Evolutionary conservation across 2,888 invertebrate genomes (phyloP), one percentile per base, ranked within the genome.

Genomic region (Lymantria dispar): DNA sequence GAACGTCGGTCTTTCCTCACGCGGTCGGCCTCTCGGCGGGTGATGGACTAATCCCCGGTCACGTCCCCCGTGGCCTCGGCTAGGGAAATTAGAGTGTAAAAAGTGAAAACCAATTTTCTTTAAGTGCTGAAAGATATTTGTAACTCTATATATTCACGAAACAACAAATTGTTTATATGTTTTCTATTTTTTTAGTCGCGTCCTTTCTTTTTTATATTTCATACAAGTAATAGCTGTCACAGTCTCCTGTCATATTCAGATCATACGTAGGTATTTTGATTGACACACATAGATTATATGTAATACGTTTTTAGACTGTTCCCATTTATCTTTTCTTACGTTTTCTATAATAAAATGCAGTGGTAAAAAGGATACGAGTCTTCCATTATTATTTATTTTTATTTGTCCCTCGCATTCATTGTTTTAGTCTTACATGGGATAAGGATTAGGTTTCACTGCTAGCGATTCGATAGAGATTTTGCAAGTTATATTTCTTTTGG

Each of bases 261-360:
- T 43, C 47, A 42, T 42, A 31, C 31, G 43, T 11, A 43, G 29
- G 43, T 11, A 43, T 31, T 68, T 68, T 64, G 64, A 64, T 68
- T 68, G 64, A 68, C 69, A 68, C n/a, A 50, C 50, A 56, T 55
- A 64, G 45, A 56, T 64, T 56, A 54, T 51, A 13, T 54, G 50
- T 52, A 50, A 57, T 60, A 54, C 45, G 22, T n/a, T 50, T 48
- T 46, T 15, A 48, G 38, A 56, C 65, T 65, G 49, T 50, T 54
- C 36, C 12, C 51, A 65, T 64, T 65, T 64, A 68, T 68, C 58
- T 64, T 68, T 44, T 51, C 39, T 54, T 54, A 10, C 56, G 46
- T 53, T 68, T n/a, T 50, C 50, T 46, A 45, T 48, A 61, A 65
- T 65, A 65, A 68, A 65, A 68, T 62, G 62, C 62, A 65, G 53